A percentile compares a stretch with the other conserved stretches of the same genome.
Conservation (phyloP, 2,797 vertebrate species). For the Botia almorhae region DNA sequence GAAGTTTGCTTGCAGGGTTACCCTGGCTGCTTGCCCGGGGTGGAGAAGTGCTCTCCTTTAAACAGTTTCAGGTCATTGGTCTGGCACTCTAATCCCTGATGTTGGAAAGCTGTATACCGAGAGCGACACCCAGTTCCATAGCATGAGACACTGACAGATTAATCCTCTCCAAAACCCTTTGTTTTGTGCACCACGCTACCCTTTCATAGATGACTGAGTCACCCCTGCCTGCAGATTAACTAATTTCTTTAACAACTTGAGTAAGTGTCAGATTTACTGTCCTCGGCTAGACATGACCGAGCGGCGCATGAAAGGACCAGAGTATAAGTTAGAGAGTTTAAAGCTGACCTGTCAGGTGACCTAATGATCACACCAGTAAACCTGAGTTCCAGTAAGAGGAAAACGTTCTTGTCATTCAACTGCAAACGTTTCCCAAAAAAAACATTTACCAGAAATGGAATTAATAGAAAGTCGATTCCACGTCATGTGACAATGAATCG, state of each 20-base stretch:
- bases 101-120: conserved; percentile 61
- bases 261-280: conserved; percentile 70
- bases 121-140: conserved; percentile 56
- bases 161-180: conserved; percentile 70
- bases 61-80: conserved; percentile 75
- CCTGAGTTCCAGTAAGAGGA: conserved; percentile 21
- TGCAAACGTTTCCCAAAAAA: not conserved
- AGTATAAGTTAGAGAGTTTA: not conserved
- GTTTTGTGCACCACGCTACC: conserved; percentile 67
- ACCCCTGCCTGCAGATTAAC: conserved; percentile 75
- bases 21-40: conserved; percentile 67
- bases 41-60: conserved; percentile 60
- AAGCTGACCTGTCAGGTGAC: conserved; percentile 35
- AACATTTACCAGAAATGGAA: not conserved
- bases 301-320: conserved; percentile 15
- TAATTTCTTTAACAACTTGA: conserved; percentile 83
- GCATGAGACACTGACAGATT: conserved; percentile 67
- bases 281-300: conserved; percentile 25
- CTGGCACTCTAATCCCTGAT: conserved; percentile 71
- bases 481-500: not conserved
- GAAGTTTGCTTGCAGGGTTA: conserved; percentile 65
- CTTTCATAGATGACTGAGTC: conserved; percentile 74
- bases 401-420: not conserved
- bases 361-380: conserved; percentile 16
- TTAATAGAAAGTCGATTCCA: not conserved